These are phyloP conservation scores for Cassiopea xamachana DNA, from an alignment of 30 jellyfish, hydroid and myxozoan species.

Conservation along the genomic window DNA sequence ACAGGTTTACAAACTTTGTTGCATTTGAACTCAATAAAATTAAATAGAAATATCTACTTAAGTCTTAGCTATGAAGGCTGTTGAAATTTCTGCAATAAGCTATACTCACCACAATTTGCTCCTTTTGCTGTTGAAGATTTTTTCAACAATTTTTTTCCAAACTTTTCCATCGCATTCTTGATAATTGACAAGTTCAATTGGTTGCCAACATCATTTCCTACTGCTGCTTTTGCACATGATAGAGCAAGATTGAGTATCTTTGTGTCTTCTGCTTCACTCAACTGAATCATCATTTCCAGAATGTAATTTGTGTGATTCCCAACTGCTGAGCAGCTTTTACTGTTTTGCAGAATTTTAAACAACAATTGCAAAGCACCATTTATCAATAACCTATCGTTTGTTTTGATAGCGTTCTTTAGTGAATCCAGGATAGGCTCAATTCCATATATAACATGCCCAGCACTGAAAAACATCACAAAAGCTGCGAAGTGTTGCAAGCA, in stretches of 20 bases:
- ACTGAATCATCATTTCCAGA: not conserved
- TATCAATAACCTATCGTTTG: constrained; percentile 33
- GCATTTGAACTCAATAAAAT: no score
- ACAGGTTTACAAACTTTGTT: no score
- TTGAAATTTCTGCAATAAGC: not conserved
- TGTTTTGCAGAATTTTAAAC: constrained; percentile 24
- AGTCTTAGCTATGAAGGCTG: no score
- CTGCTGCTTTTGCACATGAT: constrained; percentile 13
- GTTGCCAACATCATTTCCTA: not conserved
- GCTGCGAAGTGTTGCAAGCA: constrained; percentile 55
- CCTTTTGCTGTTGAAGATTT: constrained; percentile 4
- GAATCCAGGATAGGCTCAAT: constrained; percentile 65
- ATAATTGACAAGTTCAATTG: not conserved
- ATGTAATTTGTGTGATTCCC: constrained; percentile 14
- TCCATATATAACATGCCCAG: constrained; percentile 85
- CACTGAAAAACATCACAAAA: constrained; percentile 46
- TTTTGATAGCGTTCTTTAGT: not conserved
- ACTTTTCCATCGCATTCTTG: not conserved
- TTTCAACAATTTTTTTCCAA: constrained; percentile 5
- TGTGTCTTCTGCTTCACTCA: constrained; percentile 36
- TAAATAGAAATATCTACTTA: no score
- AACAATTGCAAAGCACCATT: constrained; percentile 16
- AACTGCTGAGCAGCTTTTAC: not conserved
- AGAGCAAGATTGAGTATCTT: not conserved
- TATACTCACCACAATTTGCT: constrained; percentile 13